phyloP scores from a whole-genome alignment of 2,113 vertebrate genomes.

The Melanerpes aurifrons region DNA sequence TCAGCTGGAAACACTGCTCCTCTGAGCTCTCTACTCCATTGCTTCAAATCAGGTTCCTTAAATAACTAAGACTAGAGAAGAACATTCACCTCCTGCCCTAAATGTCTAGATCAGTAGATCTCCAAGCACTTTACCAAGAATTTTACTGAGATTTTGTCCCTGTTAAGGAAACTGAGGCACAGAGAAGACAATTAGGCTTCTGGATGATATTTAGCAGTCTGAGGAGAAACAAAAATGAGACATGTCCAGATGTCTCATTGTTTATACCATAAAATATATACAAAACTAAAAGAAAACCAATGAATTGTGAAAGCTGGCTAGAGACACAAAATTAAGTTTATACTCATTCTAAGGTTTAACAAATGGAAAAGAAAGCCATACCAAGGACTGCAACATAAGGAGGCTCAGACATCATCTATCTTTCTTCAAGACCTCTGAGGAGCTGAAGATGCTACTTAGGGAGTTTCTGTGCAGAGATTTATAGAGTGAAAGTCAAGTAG shows the following conservation, averaged over 20 bases:
- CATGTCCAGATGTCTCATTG: neutral
- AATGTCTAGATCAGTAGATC: neutral
- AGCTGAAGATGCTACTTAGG: neutral
- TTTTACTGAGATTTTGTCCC: neutral
- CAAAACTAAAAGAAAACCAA: neutral
- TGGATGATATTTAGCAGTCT: neutral
- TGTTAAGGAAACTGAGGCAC: neutral
- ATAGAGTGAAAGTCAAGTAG: neutral
- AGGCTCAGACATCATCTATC: neutral
- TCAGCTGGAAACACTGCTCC: neutral
- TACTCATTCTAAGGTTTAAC: neutral
- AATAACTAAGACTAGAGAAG: neutral
- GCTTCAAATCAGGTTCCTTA: neutral
- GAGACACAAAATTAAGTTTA: neutral
- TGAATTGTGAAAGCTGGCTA: neutral
- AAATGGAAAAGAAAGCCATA: neutral
- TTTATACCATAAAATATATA: neutral
- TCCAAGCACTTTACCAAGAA: neutral
- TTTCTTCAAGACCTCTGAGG: conserved; percentile 13
- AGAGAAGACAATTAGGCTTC: neutral
- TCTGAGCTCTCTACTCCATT: neutral
- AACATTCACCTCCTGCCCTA: neutral
- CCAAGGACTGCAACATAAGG: neutral
- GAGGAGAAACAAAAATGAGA: neutral
- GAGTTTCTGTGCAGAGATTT: neutral